These are phyloP conservation scores for Grammomys surdaster DNA, from an alignment of 2,113 vertebrate species.

Conservation along the genomic window DNA sequence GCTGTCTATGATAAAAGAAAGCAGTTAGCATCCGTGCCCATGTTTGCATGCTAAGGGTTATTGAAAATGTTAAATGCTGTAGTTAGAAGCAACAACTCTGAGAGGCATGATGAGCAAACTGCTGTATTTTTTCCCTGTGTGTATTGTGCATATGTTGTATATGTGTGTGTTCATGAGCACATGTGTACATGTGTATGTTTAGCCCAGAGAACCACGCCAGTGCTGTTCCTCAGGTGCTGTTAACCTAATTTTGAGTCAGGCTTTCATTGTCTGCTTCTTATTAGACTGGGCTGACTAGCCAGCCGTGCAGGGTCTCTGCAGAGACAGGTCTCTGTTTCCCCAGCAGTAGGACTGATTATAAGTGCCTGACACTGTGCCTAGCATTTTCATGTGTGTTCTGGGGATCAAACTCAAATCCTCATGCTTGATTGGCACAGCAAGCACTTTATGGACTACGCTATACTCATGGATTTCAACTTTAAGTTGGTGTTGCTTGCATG, in stretches of 20 bases:
- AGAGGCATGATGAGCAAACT: neutral
- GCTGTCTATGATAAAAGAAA: neutral
- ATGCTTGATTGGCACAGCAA: neutral
- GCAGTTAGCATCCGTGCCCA: neutral
- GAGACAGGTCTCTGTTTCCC: no score
- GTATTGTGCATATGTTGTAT: neutral
- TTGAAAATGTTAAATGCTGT: neutral
- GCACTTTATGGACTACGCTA: neutral
- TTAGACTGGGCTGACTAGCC: neutral
- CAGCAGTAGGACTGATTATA: neutral
- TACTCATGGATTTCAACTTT: conserved; percentile 22
- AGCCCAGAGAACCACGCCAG: neutral
- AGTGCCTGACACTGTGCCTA: neutral
- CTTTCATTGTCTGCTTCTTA: neutral
- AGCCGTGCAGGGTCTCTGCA: no score
- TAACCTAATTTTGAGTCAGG: neutral
- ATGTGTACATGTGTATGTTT: neutral
- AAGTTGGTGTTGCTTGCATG: conserved; percentile 10
- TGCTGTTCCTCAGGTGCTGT: neutral
- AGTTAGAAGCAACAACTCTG: neutral
- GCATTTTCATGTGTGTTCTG: no score
- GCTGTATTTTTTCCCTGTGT: neutral
- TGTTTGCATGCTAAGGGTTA: neutral
- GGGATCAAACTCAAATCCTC: no score
- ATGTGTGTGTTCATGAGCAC: neutral